Conservation (phyloP, 2,797 vertebrate genomes). For the Lophius americanus region DNA sequence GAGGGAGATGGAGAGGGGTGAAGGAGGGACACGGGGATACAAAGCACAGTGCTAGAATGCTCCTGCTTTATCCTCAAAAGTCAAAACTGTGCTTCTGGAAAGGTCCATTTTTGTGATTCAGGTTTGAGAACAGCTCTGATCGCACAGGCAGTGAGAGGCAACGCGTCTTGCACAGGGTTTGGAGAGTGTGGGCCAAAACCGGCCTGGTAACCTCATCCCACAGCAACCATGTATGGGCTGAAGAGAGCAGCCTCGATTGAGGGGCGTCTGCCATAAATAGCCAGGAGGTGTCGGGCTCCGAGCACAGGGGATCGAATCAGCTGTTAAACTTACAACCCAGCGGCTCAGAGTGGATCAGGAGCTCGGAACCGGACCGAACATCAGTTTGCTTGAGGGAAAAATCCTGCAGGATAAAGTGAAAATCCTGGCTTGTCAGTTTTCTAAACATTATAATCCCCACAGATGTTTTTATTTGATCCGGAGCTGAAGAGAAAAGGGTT, state of each 20-base stretch:
- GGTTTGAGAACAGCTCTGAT: slow-evolving; percentile 30
- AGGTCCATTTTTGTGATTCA: slow-evolving; percentile 36
- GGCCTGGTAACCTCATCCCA: slow-evolving; percentile 76
- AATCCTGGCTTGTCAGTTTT: background rate
- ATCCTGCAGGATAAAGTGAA: too few species aligned
- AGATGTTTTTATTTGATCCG: background rate
- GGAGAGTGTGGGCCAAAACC: slow-evolving; percentile 60
- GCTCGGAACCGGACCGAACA: background rate
- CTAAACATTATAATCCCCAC: background rate
- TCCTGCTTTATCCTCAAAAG: slow-evolving; percentile 25
- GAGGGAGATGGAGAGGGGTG: slow-evolving; percentile 31
- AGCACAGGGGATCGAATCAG: slow-evolving; percentile 66
- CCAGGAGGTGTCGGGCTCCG: slow-evolving; percentile 59
- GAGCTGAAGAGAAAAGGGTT: background rate
- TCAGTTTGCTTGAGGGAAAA: too few species aligned
- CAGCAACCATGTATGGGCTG: slow-evolving; percentile 84
- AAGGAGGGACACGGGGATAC: slow-evolving; percentile 8
- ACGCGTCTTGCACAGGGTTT: slow-evolving; percentile 44
- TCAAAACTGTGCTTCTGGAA: slow-evolving; percentile 20
- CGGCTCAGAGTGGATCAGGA: slow-evolving; percentile 20
- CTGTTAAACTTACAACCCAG: slow-evolving; percentile 64
- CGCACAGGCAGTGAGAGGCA: slow-evolving; percentile 41
- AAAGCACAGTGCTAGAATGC: too few species aligned
- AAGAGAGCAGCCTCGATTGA: slow-evolving; percentile 68
- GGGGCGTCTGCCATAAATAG: slow-evolving; percentile 85